Percentiles rank a stretch among this genome's conserved stretches.
Conservation (phyloP, 2,797 vertebrate genomes). For the Neosilurus hyrtlii region DNA sequence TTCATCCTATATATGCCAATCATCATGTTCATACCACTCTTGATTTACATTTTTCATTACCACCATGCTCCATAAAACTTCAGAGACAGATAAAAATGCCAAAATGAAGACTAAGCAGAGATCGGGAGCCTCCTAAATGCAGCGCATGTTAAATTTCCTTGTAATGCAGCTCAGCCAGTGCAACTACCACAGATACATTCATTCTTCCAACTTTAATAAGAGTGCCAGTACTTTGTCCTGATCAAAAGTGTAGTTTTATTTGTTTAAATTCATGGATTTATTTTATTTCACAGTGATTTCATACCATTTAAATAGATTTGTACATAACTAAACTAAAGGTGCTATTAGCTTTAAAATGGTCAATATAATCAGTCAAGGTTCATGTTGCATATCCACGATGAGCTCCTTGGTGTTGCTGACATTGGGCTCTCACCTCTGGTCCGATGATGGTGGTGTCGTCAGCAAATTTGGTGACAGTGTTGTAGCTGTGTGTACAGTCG, state of each 20-base stretch:
- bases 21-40: neutral
- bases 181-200: neutral
- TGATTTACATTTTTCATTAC: neutral
- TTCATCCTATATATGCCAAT: neutral
- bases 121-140: neutral
- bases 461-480: too few relatives aligned
- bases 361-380: neutral
- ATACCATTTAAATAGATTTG: neutral
- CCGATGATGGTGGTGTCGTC: too few relatives aligned
- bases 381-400: neutral
- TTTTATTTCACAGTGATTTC: neutral
- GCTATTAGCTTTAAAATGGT: neutral
- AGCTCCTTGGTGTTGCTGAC: too few relatives aligned
- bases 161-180: neutral
- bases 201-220: neutral
- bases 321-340: neutral
- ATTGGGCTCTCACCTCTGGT: too few relatives aligned
- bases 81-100: neutral
- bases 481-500: too few relatives aligned
- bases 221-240: neutral
- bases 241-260: neutral
- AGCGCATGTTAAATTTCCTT: neutral
- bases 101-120: neutral
- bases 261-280: neutral
- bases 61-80: neutral